Evolutionary conservation across 2,113 vertebrate genomes (phyloP), one percentile per base, ranked within the genome.

Genomic region (Nerophis lumbriciformis): DNA sequence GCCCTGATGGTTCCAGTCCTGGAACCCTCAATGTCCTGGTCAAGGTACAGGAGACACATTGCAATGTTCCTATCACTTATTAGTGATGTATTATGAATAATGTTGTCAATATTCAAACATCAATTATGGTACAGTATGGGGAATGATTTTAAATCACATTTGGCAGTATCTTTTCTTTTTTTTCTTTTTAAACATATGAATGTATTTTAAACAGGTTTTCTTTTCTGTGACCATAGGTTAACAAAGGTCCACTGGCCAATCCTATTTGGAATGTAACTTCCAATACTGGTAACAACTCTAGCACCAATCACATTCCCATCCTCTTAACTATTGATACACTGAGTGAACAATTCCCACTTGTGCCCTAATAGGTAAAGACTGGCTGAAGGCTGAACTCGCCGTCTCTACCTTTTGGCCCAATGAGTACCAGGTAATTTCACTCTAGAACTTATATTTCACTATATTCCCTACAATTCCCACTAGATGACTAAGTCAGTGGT

Each of bases 361-460:
- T 71, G 21, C 9, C 66, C 11, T 11, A 57, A 1, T 65, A 88
- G 96, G 96, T 59, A 93, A 92, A 83, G 93, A 93, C 13, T 98
- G 95, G 95, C 89, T 95, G 75, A 90, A 63, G 63, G 97, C 96
- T 0, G 97, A 99, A 78, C 88, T 99, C 51, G 96, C 97, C 2
- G 95, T 99, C 80, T 98, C 95, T 90, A 99, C 97, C 69, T 99
- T 99, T 79, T 99, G 96, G 97, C 97, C 97, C 35, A 99, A 98
- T 5, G 94, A 98, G 65, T 99, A 99, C 80, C 96, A 99, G 95
- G 97, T 99, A 91, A 90, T 13, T 21, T 10, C 12, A 47, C 56
- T 49, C 44, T 5, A 10, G 7, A 42, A 2, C 3, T 8, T 39
- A 39, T 6, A 39, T 6, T 39, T 39, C 38, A 39, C 6, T 39